Base-by-base conservation (phyloP, 2,888 invertebrate species). In the Venusia cambrica region DNA sequence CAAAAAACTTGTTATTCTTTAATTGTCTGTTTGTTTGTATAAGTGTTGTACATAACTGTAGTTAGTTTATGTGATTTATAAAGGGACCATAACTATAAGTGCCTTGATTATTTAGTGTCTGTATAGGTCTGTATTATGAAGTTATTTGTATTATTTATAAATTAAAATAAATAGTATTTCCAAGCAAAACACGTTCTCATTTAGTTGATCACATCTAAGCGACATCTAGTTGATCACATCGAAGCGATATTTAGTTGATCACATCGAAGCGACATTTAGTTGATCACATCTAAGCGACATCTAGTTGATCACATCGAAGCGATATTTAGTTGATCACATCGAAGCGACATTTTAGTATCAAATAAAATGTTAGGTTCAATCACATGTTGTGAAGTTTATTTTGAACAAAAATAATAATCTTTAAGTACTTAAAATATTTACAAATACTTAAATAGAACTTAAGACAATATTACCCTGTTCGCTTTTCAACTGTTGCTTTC, bases 321-420 rank as follows among this genome's bases (percentile, higher is more conserved):
- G n/a, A n/a, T n/a, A n/a, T n/a, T n/a, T n/a, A n/a, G n/a, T n/a
- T n/a, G n/a, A n/a, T n/a, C n/a, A n/a, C n/a, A n/a, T n/a, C n/a
- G n/a, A n/a, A n/a, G n/a, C n/a, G n/a, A n/a, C n/a, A n/a, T n/a
- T n/a, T n/a, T n/a, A n/a, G n/a, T n/a, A n/a, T 17, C 6, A 5
- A 73, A 59, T 61, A 35, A 76, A 77, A 72, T 51, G 59, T 45
- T 21, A 42, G 36, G 28, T 54, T 57, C 55, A 56, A 63, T 80
- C 84, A 83, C 84, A 70, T 70, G 28, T 27, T 70, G 83, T 85
- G 80, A 84, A 58, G 54, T 85, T 85, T 84, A 78, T 81, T n/a
- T 74, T 83, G 83, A 85, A 87, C 85, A 85, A 83, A 85, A 83
- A 84, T 84, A 81, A 84, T 83, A 83, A 67, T 83, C 73, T 81